Percentiles rank a stretch among this genome's conserved stretches.
These are phyloP conservation scores for Tachystola acroxantha DNA, from an alignment of 2,888 invertebrate species.

Conservation along the genomic window DNA sequence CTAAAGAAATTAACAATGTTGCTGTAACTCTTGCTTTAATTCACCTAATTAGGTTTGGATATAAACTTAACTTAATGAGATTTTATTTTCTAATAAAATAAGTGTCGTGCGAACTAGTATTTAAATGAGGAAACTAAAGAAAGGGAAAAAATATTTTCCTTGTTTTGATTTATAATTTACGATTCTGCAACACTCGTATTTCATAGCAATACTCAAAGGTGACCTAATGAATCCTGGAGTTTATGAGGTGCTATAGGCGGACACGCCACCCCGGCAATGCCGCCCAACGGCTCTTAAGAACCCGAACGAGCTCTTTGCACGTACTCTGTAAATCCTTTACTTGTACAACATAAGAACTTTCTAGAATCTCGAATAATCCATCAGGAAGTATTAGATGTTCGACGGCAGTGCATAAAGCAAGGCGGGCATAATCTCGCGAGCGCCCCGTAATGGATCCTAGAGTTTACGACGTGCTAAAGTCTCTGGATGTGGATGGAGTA, in stretches of 20 bases:
- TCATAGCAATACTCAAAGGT: slow-evolving; percentile 7
- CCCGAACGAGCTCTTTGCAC: slow-evolving; percentile 32
- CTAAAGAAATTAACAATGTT: too few species aligned
- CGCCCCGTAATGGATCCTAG: slow-evolving; percentile 53
- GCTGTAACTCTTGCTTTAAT: too few species aligned
- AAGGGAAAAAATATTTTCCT: neutral
- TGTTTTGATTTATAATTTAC: neutral
- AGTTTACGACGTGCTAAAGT: slow-evolving; percentile 67
- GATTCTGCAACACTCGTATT: neutral
- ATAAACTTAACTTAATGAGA: too few species aligned
- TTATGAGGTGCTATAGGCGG: slow-evolving; percentile 37
- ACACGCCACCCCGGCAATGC: slow-evolving; percentile 18
- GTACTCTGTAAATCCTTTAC: slow-evolving; percentile 17
- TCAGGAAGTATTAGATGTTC: slow-evolving; percentile 37
- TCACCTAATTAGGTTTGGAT: too few species aligned
- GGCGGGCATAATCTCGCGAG: slow-evolving; percentile 40
- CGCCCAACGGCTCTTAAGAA: slow-evolving; percentile 22
- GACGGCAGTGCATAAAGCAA: slow-evolving; percentile 30
- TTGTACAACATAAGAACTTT: slow-evolving; percentile 12
- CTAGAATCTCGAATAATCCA: slow-evolving; percentile 22
- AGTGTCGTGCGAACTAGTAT: too few species aligned
- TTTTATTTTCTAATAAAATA: too few species aligned
- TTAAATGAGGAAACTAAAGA: too few species aligned
- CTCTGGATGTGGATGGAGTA: slow-evolving; percentile 46
- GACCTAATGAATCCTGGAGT: slow-evolving; percentile 28